Evolutionary conservation across 2,113 vertebrate species (phyloP).

Genomic region (Notarius lentiginosus): DNA sequence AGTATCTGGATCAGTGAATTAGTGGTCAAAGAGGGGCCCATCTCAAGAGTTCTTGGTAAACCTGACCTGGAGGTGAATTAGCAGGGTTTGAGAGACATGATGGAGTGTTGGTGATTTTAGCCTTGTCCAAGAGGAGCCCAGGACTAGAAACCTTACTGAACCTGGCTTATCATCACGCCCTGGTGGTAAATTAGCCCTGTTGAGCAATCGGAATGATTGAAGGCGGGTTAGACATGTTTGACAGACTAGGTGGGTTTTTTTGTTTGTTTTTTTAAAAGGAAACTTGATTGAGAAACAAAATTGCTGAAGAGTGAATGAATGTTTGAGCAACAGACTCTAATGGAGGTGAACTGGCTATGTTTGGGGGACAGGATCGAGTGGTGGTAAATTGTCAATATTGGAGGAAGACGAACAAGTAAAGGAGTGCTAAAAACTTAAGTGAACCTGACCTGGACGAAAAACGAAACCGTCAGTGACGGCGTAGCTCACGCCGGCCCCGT

Average conservation of each 20-base stretch:
- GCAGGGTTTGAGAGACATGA: neutral
- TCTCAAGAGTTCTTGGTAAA: neutral
- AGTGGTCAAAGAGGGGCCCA: neutral
- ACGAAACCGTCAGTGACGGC: too few species aligned
- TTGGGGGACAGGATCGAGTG: neutral
- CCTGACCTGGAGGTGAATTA: neutral
- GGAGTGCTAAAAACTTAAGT: too few species aligned
- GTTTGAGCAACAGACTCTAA: too few species aligned
- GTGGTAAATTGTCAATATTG: neutral
- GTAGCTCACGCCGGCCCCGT: too few species aligned
- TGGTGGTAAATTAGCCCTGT: neutral
- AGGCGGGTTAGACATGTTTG: too few species aligned
- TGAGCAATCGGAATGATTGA: too few species aligned
- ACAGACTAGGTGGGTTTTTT: too few species aligned
- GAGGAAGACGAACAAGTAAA: too few species aligned
- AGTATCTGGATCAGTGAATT: neutral
- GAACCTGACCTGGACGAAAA: too few species aligned
- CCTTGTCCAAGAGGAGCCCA: neutral
- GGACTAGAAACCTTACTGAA: neutral
- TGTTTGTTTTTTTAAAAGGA: too few species aligned
- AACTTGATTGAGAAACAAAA: too few species aligned
- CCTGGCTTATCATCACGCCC: neutral
- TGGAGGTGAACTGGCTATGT: neutral
- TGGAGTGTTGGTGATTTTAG: neutral
- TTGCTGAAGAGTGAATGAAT: too few species aligned